phyloP scores from a whole-genome alignment of 2,888 invertebrate species.

The Heteropelma amictum region DNA sequence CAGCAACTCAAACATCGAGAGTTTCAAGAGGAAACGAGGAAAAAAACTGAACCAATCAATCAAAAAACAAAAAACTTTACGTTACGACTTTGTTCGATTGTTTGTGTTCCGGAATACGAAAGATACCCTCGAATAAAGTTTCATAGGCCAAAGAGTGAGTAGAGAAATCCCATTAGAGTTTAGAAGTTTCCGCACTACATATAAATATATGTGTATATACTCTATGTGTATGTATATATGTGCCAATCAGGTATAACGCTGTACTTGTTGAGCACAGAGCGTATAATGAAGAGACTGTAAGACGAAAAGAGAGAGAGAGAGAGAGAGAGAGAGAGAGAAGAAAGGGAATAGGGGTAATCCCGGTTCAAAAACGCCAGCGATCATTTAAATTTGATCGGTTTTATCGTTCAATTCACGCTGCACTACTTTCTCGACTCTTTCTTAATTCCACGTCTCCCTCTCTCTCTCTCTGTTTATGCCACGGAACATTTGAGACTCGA shows the following conservation, averaged over 20 bases:
- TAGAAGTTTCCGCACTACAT: conserved; percentile 3
- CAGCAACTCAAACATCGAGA: too few relatives aligned
- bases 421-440: not conserved
- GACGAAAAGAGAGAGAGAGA: not conserved
- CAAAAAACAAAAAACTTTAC: not conserved
- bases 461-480: too few relatives aligned
- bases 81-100: conserved; percentile 9
- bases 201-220: not conserved
- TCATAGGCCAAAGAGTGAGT: not conserved
- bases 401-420: conserved; percentile 19
- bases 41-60: too few relatives aligned
- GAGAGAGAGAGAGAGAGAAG: not conserved
- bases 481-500: not conserved
- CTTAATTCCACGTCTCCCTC: not conserved
- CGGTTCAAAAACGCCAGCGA: conserved; percentile 26
- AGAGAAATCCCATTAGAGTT: conserved; percentile 11
- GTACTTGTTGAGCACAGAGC: conserved; percentile 32
- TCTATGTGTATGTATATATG: not conserved
- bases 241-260: conserved; percentile 12
- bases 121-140: conserved; percentile 22
- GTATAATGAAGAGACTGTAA: not conserved
- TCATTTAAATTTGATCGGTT: conserved; percentile 42
- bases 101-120: conserved; percentile 4
- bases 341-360: conserved; percentile 6
- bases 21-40: too few relatives aligned